These are phyloP conservation scores for Mormyrus iriodes DNA, from an alignment of 2,113 vertebrate species.

Conservation along the genomic window DNA sequence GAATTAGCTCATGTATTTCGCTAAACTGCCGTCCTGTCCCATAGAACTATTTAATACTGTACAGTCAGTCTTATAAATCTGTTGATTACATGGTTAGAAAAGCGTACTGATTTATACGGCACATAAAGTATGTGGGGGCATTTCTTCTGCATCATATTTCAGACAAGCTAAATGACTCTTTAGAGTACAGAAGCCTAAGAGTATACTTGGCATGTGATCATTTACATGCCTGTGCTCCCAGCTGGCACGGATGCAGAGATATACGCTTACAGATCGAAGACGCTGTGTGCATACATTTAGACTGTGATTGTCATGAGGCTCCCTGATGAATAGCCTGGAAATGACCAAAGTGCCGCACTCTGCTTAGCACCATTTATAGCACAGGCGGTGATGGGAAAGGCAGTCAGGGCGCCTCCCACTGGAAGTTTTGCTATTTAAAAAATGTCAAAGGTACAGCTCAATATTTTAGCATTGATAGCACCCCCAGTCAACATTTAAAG, in stretches of 20 bases:
- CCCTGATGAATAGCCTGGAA: neutral
- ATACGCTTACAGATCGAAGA: neutral
- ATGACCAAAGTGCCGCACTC: neutral
- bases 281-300: neutral
- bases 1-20: neutral
- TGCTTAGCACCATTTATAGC: neutral
- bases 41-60: neutral
- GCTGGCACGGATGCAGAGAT: neutral
- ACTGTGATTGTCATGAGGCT: neutral
- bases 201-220: neutral
- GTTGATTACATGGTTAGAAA: neutral
- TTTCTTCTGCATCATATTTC: neutral
- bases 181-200: neutral
- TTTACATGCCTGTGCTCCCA: neutral
- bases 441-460: conserved; percentile 1
- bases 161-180: neutral
- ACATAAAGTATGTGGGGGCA: neutral
- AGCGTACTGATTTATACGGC: neutral
- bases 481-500: neutral
- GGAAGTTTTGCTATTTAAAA: neutral
- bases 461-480: neutral
- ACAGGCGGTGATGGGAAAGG: neutral
- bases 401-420: neutral
- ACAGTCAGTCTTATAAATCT: neutral
- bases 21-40: neutral